phyloP scores from a whole-genome alignment of 2,888 invertebrate genomes.

The Hoplodrina blanda region DNA sequence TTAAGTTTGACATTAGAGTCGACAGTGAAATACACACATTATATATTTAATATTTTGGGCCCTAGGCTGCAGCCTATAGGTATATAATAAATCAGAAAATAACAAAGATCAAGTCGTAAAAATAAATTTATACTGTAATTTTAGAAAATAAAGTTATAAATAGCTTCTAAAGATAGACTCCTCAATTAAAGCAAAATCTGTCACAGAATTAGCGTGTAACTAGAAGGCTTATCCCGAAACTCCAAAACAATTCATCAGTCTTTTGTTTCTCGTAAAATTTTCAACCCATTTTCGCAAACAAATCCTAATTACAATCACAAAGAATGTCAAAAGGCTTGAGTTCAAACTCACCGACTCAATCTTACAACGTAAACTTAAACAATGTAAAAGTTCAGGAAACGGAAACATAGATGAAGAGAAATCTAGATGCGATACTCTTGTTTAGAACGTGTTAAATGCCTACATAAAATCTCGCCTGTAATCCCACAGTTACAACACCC shows the following conservation, averaged over 20 bases:
- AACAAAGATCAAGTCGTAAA: no score
- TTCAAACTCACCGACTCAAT: constrained; percentile 44
- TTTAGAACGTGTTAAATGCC: no score
- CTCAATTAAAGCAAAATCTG: neutral
- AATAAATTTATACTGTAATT: no score
- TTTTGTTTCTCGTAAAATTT: constrained; percentile 11
- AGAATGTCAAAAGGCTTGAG: constrained; percentile 46
- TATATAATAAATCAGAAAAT: no score
- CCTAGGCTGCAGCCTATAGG: no score
- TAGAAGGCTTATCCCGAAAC: constrained; percentile 3
- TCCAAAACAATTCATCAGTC: constrained; percentile 9
- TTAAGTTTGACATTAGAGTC: no score
- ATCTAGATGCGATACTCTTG: constrained; percentile 3
- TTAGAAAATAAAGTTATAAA: neutral
- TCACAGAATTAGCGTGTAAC: neutral
- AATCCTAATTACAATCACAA: constrained; percentile 52
- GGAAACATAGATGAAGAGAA: constrained; percentile 19
- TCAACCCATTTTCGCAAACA: constrained; percentile 34
- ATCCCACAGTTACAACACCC: no score
- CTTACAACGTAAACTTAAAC: constrained; percentile 51
- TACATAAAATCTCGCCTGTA: no score
- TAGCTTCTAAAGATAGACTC: neutral
- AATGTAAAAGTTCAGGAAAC: constrained; percentile 53
- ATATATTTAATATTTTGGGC: no score
- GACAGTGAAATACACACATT: no score